phyloP scores from a whole-genome alignment of 2,797 vertebrate genomes.

The Nannoperca obscura region DNA sequence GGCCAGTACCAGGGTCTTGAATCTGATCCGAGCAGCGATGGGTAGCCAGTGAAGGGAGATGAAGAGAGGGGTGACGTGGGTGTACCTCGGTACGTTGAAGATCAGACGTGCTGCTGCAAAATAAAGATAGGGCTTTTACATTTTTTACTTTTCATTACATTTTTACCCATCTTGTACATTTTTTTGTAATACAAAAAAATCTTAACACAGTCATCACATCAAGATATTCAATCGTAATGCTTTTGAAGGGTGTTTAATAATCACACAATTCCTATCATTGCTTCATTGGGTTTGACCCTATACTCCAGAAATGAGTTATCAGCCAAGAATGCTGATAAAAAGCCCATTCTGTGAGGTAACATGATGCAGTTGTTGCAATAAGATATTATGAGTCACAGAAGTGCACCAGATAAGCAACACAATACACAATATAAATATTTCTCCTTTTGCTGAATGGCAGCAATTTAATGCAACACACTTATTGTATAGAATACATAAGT shows the following conservation, averaged over 20 bases:
- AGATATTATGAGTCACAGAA: slow-evolving; percentile 8
- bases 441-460: not conserved
- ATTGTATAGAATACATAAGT: not conserved
- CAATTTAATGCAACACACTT: not conserved
- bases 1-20: too few relatives aligned
- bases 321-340: slow-evolving; percentile 7
- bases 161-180: not conserved
- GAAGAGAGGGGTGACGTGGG: too few relatives aligned
- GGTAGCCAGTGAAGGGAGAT: too few relatives aligned
- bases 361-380: not conserved
- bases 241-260: not conserved
- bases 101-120: too few relatives aligned
- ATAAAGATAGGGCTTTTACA: not conserved
- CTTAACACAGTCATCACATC: not conserved
- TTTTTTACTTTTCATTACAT: not conserved
- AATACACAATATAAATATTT: not conserved
- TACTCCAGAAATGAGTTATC: not conserved
- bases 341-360: not conserved
- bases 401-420: slow-evolving; percentile 2
- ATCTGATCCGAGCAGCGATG: too few relatives aligned
- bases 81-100: too few relatives aligned
- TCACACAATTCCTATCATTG: not conserved
- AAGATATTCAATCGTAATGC: not conserved
- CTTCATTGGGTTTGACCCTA: not conserved
- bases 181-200: not conserved